Evolutionary conservation across 1,140 invertebrate genomes (phyloP).

Genomic region (Drosophila equinoxialis): DNA sequence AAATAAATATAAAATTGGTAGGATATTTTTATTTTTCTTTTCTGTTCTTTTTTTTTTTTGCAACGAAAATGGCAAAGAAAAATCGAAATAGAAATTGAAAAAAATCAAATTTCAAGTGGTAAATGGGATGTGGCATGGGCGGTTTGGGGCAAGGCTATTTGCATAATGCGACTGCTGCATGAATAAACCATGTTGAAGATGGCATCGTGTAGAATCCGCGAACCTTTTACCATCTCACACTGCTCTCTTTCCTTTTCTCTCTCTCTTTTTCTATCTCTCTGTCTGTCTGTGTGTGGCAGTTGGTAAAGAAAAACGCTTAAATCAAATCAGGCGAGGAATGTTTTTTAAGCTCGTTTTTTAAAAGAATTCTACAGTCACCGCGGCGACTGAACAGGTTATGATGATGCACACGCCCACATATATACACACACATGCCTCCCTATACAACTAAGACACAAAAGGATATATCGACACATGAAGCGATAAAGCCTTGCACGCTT

Average conservation of each 20-base stretch:
- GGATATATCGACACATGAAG: constrained; percentile 16
- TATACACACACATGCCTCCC: constrained; percentile 15
- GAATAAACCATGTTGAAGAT: constrained; percentile 75
- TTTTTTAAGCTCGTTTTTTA: constrained; percentile 37
- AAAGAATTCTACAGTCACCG: constrained; percentile 30
- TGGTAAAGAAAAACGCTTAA: constrained; percentile 69
- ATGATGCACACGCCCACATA: constrained; percentile 35
- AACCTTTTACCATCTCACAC: not conserved
- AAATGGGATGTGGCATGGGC: constrained; percentile 31
- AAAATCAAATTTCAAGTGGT: constrained; percentile 76
- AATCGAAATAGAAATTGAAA: constrained; percentile 73
- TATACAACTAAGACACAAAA: constrained; percentile 5
- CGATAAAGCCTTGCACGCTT: constrained; percentile 60
- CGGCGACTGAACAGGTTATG: constrained; percentile 48
- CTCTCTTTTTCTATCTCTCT: not conserved
- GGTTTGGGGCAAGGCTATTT: constrained; percentile 53
- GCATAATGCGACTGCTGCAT: constrained; percentile 79
- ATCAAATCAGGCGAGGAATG: constrained; percentile 68
- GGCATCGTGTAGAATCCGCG: constrained; percentile 35
- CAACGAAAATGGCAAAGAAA: constrained; percentile 63
- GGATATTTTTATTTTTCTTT: not conserved
- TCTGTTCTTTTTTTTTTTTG: constrained; percentile 30
- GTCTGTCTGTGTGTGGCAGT: constrained; percentile 20
- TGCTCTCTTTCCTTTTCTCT: not conserved
- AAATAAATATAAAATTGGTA: constrained; percentile 1